Evolutionary conservation across 2,888 invertebrate species (phyloP).

Genomic region (Chouioia cunea): DNA sequence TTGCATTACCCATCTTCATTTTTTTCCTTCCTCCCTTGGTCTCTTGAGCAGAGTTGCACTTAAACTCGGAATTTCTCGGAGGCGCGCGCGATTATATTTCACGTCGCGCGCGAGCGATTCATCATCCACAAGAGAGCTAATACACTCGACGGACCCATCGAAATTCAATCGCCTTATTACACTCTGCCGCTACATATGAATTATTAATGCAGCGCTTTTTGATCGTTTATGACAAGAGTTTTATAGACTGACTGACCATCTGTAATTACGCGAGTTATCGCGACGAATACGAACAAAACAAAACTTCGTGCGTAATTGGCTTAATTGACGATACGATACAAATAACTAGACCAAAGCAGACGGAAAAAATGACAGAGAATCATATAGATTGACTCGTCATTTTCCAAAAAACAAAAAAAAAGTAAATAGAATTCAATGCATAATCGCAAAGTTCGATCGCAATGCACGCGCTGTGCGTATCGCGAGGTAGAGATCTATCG

Average conservation of each 20-base stretch:
- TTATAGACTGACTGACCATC: slow-evolving; percentile 1
- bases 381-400: slow-evolving; percentile 39
- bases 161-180: slow-evolving; percentile 39
- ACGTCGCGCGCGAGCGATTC: slow-evolving; percentile 29
- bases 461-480: slow-evolving; percentile 25
- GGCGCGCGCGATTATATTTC: slow-evolving; percentile 13
- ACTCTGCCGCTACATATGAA: slow-evolving; percentile 27
- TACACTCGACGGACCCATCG: slow-evolving; percentile 17
- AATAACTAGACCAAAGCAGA: not conserved
- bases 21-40: not conserved
- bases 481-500: slow-evolving; percentile 6
- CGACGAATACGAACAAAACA: not conserved
- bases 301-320: slow-evolving; percentile 1
- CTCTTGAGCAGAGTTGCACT: not conserved
- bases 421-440: not conserved
- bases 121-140: slow-evolving; percentile 20
- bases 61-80: slow-evolving; percentile 8
- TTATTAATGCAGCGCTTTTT: slow-evolving; percentile 38
- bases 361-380: too few species aligned
- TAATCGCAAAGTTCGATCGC: slow-evolving; percentile 34
- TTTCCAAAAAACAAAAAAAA: slow-evolving; percentile 5
- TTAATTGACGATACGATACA: slow-evolving; percentile 24
- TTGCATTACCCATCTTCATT: too few species aligned
- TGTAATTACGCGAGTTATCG: slow-evolving; percentile 23
- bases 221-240: slow-evolving; percentile 23